Evolutionary conservation across 2,888 invertebrate genomes (phyloP), one percentile per base, ranked within the genome.

Genomic region (Conistra vaccinii): DNA sequence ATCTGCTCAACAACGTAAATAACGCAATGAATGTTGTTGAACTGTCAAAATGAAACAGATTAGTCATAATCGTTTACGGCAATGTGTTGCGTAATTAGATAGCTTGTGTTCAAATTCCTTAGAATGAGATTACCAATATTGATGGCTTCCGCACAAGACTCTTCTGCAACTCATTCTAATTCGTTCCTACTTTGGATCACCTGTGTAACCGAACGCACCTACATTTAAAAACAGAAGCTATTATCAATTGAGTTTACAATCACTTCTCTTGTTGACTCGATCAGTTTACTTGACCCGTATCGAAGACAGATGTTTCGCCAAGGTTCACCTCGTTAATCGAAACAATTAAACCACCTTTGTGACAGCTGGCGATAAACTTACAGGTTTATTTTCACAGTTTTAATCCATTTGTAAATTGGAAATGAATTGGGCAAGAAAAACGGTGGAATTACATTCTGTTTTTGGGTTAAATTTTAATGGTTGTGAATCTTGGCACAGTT

Each of bases 221-320:
- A 32, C 14, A 29, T n/a, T 42, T 69, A 7, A 48, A 69, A 57
- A 60, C 58, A 69, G 53, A 26, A 67, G 26, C 23, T 45, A 26
- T 65, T 69, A 69, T 32, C 53, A 73, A 65, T 65, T 26, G 67
- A 66, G 55, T 74, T 57, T 23, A 70, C 74, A 74, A 79, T 78
- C 81, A 45, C 60, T 70, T 70, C 42, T 51, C 53, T 39, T 45
- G 79, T 68, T 39, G 57, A 73, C 61, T 75, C 39, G 76, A 69
- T 80, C 76, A 55, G 73, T 85, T 81, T 32, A 74, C 81, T 79
- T 81, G 83, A 80, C 85, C 83, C 45, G 72, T 78, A 82, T 81
- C 57, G 42, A 7, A 66, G 69, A 83, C 87, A 86, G 89, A 90
- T 90, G 90, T 88, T 87, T 57, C 9, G 45, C 72, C 87, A 86